Base-by-base conservation (phyloP, 1,140 invertebrate species). In the Adelges cooleyi region DNA sequence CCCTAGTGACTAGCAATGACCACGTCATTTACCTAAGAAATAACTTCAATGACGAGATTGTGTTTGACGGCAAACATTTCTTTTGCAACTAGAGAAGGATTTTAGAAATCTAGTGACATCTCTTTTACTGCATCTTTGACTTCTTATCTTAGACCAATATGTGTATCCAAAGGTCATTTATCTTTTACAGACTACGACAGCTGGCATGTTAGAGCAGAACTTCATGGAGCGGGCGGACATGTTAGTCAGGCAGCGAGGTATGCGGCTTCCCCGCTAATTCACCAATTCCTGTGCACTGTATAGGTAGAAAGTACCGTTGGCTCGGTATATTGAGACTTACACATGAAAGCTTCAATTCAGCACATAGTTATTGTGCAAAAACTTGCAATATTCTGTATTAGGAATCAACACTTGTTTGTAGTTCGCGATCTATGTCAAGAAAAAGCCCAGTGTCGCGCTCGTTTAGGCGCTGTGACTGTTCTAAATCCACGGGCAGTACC, bases 241-340 rank as follows among this genome's bases (percentile, higher is more conserved):
- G 36, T n/a, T 53, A n/a, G 36, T 53, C n/a, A 53, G 51, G 22
- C 51, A 29, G 51, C 3, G 51, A 53, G 36, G 29, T 53, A n/a
- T 33, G 27, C 29, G 51, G 51, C 51, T 23, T 53, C 29, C 51
- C 51, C 36, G 51, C 51, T 27, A 23, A 53, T 18, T 27, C 22
- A 18, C 51, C 51, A 53, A 53, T 53, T 17, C 20, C 51, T 13
- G 51, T 53, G 4, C 29, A 53, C 23, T 53, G 29, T 20, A 38
- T 23, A 29, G 27, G 51, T 3, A 53, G 51, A 18, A 53, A 53
- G 17, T 53, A 33, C 20, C 27, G 22, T n/a, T 20, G 22, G 2
- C 51, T 53, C 36, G 51, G 51, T 38, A 53, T 53, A n/a, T 17
- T 53, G 17, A 29, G 51, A 29, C 22, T 53, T 3, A 25, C 51